Evolutionary conservation across 1,140 invertebrate species (phyloP).

Genomic region (Bombyx mandarina): DNA sequence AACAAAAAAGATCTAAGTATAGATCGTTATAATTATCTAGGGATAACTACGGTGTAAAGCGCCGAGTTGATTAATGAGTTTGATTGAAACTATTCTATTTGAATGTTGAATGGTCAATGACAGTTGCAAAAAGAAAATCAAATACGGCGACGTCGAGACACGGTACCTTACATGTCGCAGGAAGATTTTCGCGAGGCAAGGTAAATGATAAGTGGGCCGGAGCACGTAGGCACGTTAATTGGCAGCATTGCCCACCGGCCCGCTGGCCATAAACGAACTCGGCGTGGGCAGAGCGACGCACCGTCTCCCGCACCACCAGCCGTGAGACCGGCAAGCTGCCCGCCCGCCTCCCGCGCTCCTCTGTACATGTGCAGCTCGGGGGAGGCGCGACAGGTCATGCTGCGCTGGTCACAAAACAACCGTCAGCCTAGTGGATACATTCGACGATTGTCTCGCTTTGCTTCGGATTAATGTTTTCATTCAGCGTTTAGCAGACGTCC

Average conservation of each 20-base stretch:
- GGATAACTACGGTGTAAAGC: too few species aligned
- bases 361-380: slow-evolving; percentile 3
- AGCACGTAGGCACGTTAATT: slow-evolving; percentile 64
- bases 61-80: too few species aligned
- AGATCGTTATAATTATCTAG: too few species aligned
- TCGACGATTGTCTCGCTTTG: slow-evolving; percentile 33
- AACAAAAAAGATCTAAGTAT: too few species aligned
- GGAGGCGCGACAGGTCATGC: slow-evolving; percentile 23
- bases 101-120: too few species aligned
- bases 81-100: too few species aligned
- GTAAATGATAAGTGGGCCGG: slow-evolving; percentile 57
- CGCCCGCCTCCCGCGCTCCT: slow-evolving; percentile 3
- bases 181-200: slow-evolving; percentile 51
- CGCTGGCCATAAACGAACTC: slow-evolving; percentile 49
- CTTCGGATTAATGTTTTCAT: slow-evolving; percentile 55
- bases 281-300: slow-evolving; percentile 54
- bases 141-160: neutral
- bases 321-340: slow-evolving; percentile 12
- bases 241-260: slow-evolving; percentile 50
- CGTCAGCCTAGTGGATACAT: slow-evolving; percentile 29
- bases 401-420: slow-evolving; percentile 15
- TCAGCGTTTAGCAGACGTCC: slow-evolving; percentile 45
- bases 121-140: too few species aligned
- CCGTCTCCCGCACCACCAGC: slow-evolving; percentile 42
- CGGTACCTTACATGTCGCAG: slow-evolving; percentile 27